Base-by-base conservation (phyloP, 2,797 vertebrate genomes). In the Notolabrus celidotus region DNA sequence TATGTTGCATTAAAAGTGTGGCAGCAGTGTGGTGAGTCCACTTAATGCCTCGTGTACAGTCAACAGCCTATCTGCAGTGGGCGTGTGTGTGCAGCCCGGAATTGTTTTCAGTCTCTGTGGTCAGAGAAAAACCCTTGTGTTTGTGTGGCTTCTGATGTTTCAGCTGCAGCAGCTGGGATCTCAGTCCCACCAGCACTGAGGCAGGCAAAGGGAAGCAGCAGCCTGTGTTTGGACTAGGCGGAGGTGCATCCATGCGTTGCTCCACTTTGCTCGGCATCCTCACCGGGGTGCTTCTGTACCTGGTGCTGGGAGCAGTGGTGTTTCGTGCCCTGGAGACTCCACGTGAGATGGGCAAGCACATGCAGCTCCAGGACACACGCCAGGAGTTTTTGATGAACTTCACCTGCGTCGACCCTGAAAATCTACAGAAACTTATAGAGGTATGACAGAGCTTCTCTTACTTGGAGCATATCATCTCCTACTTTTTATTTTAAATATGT, bases 251-350 rank as follows among this genome's bases (percentile, higher is more conserved):
- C 82, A 97, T 97, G 97, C 95, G 95, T 64, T 89, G 94, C 88
- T 94, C 94, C 82, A 96, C 96, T 0, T 87, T 98, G 0, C 84
- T 97, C 5, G 91, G 79, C 31, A 91, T 98, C 79, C 80, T 96
- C 46, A 92, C 93, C 0, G 83, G 92, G 50, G 96, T 97, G 74
- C 88, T 97, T 23, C 91, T 95, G 10, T 98, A 98, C 92, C 79
- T 98, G 90, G 93, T 97, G 63, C 88, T 94, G 19, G 97, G 97
- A 1, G 96, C 96, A 0, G 88, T 96, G 55, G 93, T 97, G 73
- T 97, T 97, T 80, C 95, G 91, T 17, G 82, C 91, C 19, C 84
- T 98, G 76, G 97, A 98, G 88, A 56, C 92, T 45, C 95, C 95
- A 0, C 60, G 77, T 0, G 96, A 97, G 71, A 83, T 92, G 61